phyloP scores from a whole-genome alignment of 2,888 invertebrate genomes.

The Amaurobius ferox region DNA sequence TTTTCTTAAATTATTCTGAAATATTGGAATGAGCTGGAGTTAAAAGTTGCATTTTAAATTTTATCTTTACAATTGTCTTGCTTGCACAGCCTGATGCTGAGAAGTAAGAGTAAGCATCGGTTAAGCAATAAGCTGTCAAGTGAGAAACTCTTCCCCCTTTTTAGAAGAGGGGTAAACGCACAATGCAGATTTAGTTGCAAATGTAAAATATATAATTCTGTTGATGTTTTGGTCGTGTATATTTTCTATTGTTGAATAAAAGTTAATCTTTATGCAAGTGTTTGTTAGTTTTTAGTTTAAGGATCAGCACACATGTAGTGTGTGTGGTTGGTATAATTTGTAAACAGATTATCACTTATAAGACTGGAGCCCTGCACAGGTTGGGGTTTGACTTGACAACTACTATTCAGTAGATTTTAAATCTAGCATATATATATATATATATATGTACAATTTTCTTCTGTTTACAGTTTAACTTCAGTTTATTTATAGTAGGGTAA shows the following conservation, averaged over 20 bases:
- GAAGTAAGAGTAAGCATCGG: conserved; percentile 50
- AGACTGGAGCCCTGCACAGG: no score
- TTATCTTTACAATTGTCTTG: conserved; percentile 7
- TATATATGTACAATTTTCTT: no score
- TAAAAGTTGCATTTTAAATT: conserved; percentile 5
- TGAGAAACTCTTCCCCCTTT: neutral
- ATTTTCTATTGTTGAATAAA: conserved; percentile 8
- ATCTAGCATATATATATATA: no score
- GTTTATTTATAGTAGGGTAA: no score
- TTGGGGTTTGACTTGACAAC: no score
- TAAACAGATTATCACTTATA: no score
- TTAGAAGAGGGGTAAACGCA: neutral
- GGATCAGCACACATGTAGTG: no score
- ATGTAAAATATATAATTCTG: neutral
- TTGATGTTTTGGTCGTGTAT: neutral
- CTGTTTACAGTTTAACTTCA: no score
- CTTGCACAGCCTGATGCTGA: conserved; percentile 29
- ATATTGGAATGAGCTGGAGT: neutral
- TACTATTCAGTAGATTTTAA: no score
- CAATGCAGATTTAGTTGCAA: conserved; percentile 10
- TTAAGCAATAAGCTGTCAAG: neutral
- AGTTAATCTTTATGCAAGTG: neutral
- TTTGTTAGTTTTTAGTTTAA: no score
- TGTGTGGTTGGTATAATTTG: no score
- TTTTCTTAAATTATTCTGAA: conserved; percentile 11